Conservation (phyloP, 2,113 vertebrate species). For the Myotis lucifugus region DNA sequence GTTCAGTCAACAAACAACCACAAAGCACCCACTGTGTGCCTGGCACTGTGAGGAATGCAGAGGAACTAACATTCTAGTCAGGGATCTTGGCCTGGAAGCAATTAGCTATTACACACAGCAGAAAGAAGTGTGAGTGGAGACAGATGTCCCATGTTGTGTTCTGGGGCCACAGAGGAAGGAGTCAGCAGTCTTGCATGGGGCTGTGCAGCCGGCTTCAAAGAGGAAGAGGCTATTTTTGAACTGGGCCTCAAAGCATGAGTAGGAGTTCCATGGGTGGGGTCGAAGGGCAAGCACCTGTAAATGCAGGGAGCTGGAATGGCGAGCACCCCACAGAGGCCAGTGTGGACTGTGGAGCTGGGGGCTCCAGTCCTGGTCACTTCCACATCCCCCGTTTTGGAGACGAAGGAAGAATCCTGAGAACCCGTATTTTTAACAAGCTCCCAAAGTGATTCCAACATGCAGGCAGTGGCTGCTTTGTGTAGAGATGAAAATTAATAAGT, state of each 20-base stretch:
- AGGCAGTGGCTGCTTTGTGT: neutral
- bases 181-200: neutral
- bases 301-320: neutral
- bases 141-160: neutral
- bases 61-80: neutral
- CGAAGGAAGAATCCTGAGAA: neutral
- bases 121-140: neutral
- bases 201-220: neutral
- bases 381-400: neutral
- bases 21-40: neutral
- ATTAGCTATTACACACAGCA: rapidly evolving
- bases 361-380: neutral
- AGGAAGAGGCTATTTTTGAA: neutral
- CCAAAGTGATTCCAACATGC: neutral
- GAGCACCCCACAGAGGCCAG: neutral
- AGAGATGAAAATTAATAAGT: neutral
- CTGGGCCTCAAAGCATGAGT: neutral
- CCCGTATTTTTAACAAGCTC: neutral
- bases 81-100: neutral
- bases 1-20: neutral
- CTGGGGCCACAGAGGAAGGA: neutral
- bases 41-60: neutral
- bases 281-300: neutral
- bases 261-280: neutral
- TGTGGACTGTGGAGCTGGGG: neutral